phyloP scores from a whole-genome alignment of 2,888 invertebrate species.

The Acanthosepion pharaonis region DNA sequence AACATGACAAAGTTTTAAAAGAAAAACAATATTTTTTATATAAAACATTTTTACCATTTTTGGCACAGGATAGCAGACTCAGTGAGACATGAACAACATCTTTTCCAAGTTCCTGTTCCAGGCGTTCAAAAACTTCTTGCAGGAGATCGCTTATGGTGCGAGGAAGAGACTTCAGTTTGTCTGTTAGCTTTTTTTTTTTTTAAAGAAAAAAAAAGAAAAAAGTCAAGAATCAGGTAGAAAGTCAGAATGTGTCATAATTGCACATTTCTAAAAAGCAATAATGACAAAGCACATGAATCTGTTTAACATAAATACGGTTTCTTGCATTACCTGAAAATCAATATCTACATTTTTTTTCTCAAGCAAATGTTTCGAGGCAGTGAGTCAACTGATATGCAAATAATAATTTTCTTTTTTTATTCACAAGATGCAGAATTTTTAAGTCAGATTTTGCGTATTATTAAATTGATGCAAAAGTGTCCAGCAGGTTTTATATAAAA shows the following conservation, averaged over 20 bases:
- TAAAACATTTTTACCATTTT: slow-evolving; percentile 64
- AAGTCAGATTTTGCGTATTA: too few relatives aligned
- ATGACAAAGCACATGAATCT: not conserved
- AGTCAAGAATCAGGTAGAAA: not conserved
- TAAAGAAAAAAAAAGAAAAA: not conserved
- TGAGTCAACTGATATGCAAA: too few relatives aligned
- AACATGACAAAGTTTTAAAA: not conserved
- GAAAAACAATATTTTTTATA: too few relatives aligned
- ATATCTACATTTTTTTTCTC: too few relatives aligned
- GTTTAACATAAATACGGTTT: not conserved
- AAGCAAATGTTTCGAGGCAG: too few relatives aligned
- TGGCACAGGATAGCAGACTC: slow-evolving; percentile 66
- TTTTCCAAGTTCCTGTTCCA: slow-evolving; percentile 71
- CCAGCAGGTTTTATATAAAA: too few relatives aligned
- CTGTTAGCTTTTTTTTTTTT: slow-evolving; percentile 66
- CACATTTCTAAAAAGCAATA: not conserved
- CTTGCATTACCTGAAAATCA: too few relatives aligned
- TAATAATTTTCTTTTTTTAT: too few relatives aligned
- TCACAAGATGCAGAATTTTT: too few relatives aligned
- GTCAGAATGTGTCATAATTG: not conserved
- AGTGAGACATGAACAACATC: slow-evolving; percentile 63
- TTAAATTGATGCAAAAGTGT: too few relatives aligned
- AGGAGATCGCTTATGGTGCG: slow-evolving; percentile 70
- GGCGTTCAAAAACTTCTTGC: slow-evolving; percentile 67
- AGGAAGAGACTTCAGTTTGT: slow-evolving; percentile 71